phyloP scores from a whole-genome alignment of 2,888 invertebrate genomes.

The Bombylius major region DNA sequence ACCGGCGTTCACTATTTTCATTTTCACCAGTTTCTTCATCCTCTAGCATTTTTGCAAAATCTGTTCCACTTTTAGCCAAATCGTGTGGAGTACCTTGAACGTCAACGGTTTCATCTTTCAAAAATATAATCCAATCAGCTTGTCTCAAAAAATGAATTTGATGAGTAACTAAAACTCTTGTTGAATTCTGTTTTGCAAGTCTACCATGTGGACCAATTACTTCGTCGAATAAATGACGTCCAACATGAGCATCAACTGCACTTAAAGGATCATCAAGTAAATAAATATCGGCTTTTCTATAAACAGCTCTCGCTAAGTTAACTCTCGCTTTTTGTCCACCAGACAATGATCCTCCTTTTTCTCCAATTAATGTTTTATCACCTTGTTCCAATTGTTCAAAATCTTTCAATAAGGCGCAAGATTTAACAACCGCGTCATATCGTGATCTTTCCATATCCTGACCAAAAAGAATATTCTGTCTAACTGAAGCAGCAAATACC shows the following conservation, averaged over 20 bases:
- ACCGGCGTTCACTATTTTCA: constrained; percentile 10
- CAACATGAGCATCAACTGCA: constrained; percentile 61
- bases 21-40: constrained; percentile 30
- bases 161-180: constrained; percentile 61
- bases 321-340: constrained; percentile 60
- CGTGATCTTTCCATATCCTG: constrained; percentile 23
- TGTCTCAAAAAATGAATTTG: constrained; percentile 54
- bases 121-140: constrained; percentile 44
- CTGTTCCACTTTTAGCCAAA: constrained; percentile 36
- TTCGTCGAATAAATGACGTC: constrained; percentile 54
- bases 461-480: constrained; percentile 82
- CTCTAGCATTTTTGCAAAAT: constrained; percentile 40
- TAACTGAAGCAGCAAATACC: constrained; percentile 63
- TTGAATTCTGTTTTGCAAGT: constrained; percentile 40
- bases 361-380: constrained; percentile 46
- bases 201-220: constrained; percentile 43
- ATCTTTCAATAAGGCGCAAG: constrained; percentile 38
- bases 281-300: constrained; percentile 53
- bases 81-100: constrained; percentile 38
- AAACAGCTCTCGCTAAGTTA: constrained; percentile 23
- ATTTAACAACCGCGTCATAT: constrained; percentile 34
- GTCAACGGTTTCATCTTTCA: constrained; percentile 43
- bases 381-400: constrained; percentile 42
- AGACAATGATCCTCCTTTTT: constrained; percentile 46
- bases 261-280: constrained; percentile 63